A percentile compares a stretch with the other conserved stretches of the same genome.
Evolutionary conservation across 2,888 invertebrate genomes (phyloP).

Genomic region (Coecobrya sp.): DNA sequence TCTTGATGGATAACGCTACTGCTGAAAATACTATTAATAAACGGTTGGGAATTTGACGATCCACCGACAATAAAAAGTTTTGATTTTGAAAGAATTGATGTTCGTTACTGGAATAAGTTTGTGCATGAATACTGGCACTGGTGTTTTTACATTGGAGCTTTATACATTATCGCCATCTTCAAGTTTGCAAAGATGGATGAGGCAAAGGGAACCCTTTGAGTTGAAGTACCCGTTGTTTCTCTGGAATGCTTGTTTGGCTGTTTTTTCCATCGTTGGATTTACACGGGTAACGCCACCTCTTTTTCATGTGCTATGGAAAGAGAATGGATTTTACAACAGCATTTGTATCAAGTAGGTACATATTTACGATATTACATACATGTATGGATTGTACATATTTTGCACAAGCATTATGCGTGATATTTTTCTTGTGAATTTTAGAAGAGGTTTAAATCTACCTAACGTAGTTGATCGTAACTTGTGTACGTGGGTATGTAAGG

Average conservation of each 20-base stretch:
- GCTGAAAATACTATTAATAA: not conserved
- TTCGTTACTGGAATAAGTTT: conserved; percentile 68
- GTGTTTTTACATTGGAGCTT: conserved; percentile 41
- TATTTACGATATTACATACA: too few relatives aligned
- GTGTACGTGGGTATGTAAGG: conserved; percentile 10
- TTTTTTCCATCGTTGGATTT: conserved; percentile 78
- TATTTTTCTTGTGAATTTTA: not conserved
- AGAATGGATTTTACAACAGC: conserved; percentile 48
- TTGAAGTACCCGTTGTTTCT: conserved; percentile 61
- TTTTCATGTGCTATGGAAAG: conserved; percentile 87
- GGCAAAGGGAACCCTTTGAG: conserved; percentile 57
- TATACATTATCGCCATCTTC: conserved; percentile 76
- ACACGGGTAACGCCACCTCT: conserved; percentile 71
- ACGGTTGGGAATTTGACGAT: conserved; percentile 62
- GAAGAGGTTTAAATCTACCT: conserved; percentile 17
- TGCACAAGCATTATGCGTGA: not conserved
- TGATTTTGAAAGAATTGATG: conserved; percentile 65
- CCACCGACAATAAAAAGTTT: conserved; percentile 62
- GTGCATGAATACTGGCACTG: conserved; percentile 47
- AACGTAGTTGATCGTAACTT: conserved; percentile 33
- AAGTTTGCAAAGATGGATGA: conserved; percentile 70
- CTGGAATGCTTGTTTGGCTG: conserved; percentile 87
- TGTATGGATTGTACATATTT: not conserved
- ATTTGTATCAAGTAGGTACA: conserved; percentile 28
- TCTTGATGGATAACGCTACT: too few relatives aligned